These are phyloP conservation scores for Dasypus novemcinctus DNA, from an alignment of 2,113 vertebrate genomes.

Conservation along the genomic window DNA sequence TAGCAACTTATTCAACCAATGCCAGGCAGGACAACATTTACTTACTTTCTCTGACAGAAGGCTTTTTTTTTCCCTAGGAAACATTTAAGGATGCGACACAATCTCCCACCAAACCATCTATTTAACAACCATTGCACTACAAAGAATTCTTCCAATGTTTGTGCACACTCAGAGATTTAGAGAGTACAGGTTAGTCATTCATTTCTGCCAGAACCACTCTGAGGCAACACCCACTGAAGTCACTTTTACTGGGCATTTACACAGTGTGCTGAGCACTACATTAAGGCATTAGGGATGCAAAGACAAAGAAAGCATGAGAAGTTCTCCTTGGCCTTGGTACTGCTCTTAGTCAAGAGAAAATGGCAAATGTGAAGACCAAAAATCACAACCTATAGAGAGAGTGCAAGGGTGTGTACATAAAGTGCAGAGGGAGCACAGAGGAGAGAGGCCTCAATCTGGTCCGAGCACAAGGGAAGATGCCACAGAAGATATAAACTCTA, in stretches of 20 bases:
- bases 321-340: background rate
- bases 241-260: background rate
- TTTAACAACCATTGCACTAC: background rate
- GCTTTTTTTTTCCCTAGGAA: background rate
- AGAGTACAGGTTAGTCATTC: background rate
- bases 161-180: background rate
- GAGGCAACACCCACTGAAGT: background rate
- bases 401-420: background rate
- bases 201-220: background rate
- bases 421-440: background rate
- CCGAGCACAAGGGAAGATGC: background rate
- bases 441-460: background rate
- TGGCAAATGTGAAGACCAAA: background rate
- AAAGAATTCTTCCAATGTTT: background rate
- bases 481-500: background rate
- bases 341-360: background rate
- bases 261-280: background rate
- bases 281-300: background rate
- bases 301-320: background rate
- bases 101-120: background rate
- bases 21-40: background rate
- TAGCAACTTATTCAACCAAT: background rate
- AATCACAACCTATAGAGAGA: background rate
- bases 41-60: background rate
- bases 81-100: background rate